Base-by-base conservation (phyloP, 2,797 vertebrate species). In the Myotis myotis region DNA sequence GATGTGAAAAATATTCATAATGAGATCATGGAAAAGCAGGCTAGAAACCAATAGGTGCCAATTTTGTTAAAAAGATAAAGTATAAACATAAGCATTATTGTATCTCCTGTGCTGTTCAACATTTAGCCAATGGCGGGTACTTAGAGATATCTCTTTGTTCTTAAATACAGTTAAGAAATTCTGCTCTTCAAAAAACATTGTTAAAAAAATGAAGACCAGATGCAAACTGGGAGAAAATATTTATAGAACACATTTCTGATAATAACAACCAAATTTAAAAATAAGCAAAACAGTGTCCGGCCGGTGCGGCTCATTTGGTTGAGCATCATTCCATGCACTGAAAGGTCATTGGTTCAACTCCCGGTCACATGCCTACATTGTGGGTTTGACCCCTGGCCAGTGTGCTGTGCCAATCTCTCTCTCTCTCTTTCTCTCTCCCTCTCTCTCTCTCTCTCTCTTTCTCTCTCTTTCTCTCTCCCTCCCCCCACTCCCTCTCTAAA, bases 171-270 rank as follows among this genome's bases (percentile, higher is more conserved):
- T 89, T 36, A 84, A 81, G 91, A 86, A 64, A 23, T 72, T 80
- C 13, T 55, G 17, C 8, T 84, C 60, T 87, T 93, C n/a, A 85
- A 64, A 86, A 91, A 55, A 20, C 28, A 33, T 70, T 68, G 4
- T 36, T 71, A 70, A 70, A 84, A 53, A 88, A 92, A 62, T 71
- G 51, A 93, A 81, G 60, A 82, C 23, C 30, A 74, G 38, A 17
- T 47, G 49, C 22, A 75, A 89, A 75, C 41, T 78, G n/a, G 55
- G 22, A 91, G 36, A 89, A 91, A 96, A 81, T 90, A 76, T 92
- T 91, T n/a, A 23, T 80, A 81, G n/a, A 89, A 66, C 62, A 57
- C 3, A 74, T n/a, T 88, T 70, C 80, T 57, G 15, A 44, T 76
- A 82, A 22, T 87, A 93, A 91, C 38, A 87, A 57, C 13, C 5